Conservation (phyloP, 2,113 vertebrate species). For the Emydura subglobosa region DNA sequence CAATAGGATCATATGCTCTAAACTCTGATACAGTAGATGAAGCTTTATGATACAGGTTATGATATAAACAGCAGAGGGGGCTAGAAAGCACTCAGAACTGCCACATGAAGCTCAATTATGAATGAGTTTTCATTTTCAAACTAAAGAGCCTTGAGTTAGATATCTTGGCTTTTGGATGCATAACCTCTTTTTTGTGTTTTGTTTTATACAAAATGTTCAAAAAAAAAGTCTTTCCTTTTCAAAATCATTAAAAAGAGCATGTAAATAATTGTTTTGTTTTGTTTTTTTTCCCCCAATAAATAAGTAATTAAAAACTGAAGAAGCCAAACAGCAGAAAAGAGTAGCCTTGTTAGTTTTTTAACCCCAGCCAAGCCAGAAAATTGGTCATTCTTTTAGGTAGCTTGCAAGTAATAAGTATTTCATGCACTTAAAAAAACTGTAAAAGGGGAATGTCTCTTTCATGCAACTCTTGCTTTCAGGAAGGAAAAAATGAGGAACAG, state of each 20-base stretch:
- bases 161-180: constrained; percentile 80
- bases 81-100: constrained; percentile 83
- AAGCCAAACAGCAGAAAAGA: constrained; percentile 92
- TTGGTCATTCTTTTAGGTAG: constrained; percentile 94
- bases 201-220: constrained; percentile 75
- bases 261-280: constrained; percentile 63
- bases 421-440: constrained; percentile 89
- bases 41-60: constrained; percentile 86
- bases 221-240: constrained; percentile 82
- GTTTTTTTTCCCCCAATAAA: constrained; percentile 66
- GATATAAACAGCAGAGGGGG: constrained; percentile 89
- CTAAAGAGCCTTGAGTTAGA: constrained; percentile 76
- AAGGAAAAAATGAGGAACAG: constrained; percentile 78
- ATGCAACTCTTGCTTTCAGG: constrained; percentile 95
- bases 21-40: constrained; percentile 71
- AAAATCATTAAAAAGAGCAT: constrained; percentile 86
- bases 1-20: constrained; percentile 73
- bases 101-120: constrained; percentile 68
- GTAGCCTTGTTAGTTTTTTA: constrained; percentile 92
- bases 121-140: constrained; percentile 76
- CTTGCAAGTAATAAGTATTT: constrained; percentile 94
- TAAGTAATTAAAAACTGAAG: constrained; percentile 87
- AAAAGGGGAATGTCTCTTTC: constrained; percentile 87
- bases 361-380: constrained; percentile 93
- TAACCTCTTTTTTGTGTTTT: constrained; percentile 66